Evolutionary conservation across 2,797 vertebrate genomes (phyloP), one percentile per base, ranked within the genome.

Genomic region (Dermochelys coriacea): DNA sequence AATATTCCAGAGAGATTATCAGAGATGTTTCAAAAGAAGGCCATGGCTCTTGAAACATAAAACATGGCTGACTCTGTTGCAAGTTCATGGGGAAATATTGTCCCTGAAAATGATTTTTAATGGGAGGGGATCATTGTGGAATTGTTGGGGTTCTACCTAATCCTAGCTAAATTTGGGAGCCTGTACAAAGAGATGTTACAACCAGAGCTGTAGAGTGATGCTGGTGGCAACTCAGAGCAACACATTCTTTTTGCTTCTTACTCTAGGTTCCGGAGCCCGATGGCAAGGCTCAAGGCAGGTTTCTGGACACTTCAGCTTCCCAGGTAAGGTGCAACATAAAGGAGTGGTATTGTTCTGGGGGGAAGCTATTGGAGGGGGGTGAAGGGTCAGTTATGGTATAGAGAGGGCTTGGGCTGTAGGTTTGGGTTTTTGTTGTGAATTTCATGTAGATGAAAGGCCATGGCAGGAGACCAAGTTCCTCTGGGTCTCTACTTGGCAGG

Each of bases 321-420:
- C 97, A 97, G 97, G 97, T 98, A 97, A 97, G 80, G n/a, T 15
- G 68, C 19, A 21, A 6, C 12, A 0, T 4, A 12, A 64, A 41
- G 27, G 12, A 5, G 21, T 34, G 12, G 9, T 29, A 18, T 41
- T 45, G 12, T 21, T n/a, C 15, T 4, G 6, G 89, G 77, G 2
- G 14, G 68, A 54, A 23, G 29, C 74, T 27, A 15, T 9, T 31
- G 29, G 59, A 31, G 14, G 15, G 12, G 45, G 15, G 25, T 49
- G 54, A 59, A 59, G 6, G 19, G 31, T 0, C 45, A 81, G 68
- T 4, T 75, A 78, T 34, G 41, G 78, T 55, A 23, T 10, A 0
- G 12, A 21, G 21, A 74, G 68, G 68, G 68, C 14, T 61, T 31
- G 59, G 59, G 59, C 9, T 25, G 54, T 5, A 54, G 54, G 6